Base-by-base conservation (phyloP, 2,797 vertebrate genomes). In the Amniataba percoides region DNA sequence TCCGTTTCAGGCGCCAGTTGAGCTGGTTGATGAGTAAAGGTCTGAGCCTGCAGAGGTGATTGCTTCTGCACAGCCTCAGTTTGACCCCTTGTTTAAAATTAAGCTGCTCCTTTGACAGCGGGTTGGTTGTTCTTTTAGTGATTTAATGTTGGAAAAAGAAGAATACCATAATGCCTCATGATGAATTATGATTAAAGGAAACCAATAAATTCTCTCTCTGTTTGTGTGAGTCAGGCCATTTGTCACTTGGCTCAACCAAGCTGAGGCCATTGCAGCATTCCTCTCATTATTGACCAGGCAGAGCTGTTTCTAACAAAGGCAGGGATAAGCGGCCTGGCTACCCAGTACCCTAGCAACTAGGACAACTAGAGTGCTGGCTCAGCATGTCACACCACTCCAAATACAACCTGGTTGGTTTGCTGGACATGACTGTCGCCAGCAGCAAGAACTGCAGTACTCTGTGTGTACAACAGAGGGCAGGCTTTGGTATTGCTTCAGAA, bases 281-380 rank as follows among this genome's bases (percentile, higher is more conserved):
- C 55, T 82, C 60, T 79, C 73, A 75, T 90, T 84, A 83, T 61
- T 87, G 65, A 74, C 31, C 19, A 7, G 13, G 25, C 68, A 74
- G 76, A 79, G 63, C 56, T 43, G 53, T 71, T 83, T 77, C 55
- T 71, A 87, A 91, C 88, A 92, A 93, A 92, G 70, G 64, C 84
- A 76, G 81, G 87, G 87, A 88, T 90, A 89, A 85, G 55, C 81
- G 60, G 78, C 75, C 48, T 14, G 73, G 74, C 71, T 66, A 65
- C 46, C 65, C 75, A 21, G 68, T 60, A 16, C 83, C 73, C 70
- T 62, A 60, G 68, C 78, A 74, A 65, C 77, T 43, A 55, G 42
- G 84, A 87, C 85, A 88, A 87, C 81, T 42, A 77, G 73, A 87
- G 74, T 55, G 89, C 87, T 83, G 78, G 45, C 64, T 91, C 87